phyloP scores from a whole-genome alignment of 2,888 invertebrate species.

The Lissocephala sabroskyi region DNA sequence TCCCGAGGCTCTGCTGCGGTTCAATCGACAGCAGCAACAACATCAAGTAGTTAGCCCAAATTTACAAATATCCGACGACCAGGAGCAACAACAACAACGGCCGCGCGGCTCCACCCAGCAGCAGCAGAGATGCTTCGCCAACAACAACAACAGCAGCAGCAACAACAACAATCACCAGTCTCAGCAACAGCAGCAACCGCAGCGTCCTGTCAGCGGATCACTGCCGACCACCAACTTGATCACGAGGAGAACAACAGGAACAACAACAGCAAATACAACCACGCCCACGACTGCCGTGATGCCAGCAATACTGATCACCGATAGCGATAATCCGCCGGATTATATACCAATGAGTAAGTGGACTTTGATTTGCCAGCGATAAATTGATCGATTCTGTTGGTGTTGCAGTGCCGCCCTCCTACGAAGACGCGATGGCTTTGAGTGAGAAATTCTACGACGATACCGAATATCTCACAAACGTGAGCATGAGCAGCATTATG shows the following conservation, averaged over 20 bases:
- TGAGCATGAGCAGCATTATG: slow-evolving; percentile 70
- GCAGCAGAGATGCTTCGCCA: background rate
- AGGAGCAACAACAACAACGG: slow-evolving; percentile 35
- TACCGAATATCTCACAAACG: slow-evolving; percentile 66
- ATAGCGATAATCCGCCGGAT: slow-evolving; percentile 70
- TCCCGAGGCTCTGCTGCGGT: slow-evolving; percentile 47
- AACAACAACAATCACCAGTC: slow-evolving; percentile 34
- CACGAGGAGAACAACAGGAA: slow-evolving; percentile 27
- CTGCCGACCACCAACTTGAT: slow-evolving; percentile 37
- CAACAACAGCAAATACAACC: slow-evolving; percentile 29
- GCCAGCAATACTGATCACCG: slow-evolving; percentile 60
- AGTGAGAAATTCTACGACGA: slow-evolving; percentile 71
- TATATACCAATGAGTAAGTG: slow-evolving; percentile 68
- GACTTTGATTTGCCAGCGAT: slow-evolving; percentile 1
- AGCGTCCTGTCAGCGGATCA: slow-evolving; percentile 31
- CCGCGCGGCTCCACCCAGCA: slow-evolving; percentile 8
- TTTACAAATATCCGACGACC: slow-evolving; percentile 42
- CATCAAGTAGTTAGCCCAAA: slow-evolving; percentile 60
- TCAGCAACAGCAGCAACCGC: slow-evolving; percentile 32
- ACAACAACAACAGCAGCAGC: slow-evolving; percentile 25
- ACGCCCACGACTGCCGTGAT: slow-evolving; percentile 58
- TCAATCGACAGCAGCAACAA: slow-evolving; percentile 48
- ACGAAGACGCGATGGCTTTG: slow-evolving; percentile 71
- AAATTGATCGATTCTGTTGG: too few species aligned
- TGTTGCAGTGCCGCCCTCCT: slow-evolving; percentile 70